Conservation (phyloP, 2,797 vertebrate species). For the Rachycentron canadum region DNA sequence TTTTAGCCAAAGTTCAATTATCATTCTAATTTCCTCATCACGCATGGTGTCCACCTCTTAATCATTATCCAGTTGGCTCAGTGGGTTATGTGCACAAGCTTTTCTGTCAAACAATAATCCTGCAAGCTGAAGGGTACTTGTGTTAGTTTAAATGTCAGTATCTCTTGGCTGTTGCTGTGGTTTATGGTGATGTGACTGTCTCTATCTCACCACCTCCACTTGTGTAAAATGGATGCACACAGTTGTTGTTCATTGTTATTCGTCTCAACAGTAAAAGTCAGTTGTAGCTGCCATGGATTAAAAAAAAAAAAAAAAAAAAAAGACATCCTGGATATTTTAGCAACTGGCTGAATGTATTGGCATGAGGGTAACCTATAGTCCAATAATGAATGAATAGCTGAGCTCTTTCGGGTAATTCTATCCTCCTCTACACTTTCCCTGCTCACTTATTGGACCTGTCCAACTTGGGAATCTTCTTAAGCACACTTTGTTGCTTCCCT, state of each 20-base stretch:
- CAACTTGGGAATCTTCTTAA: constrained; percentile 18
- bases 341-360: not conserved
- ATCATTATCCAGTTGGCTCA: constrained; percentile 27
- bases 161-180: constrained; percentile 42
- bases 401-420: constrained; percentile 5
- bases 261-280: constrained; percentile 33
- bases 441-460: constrained; percentile 4
- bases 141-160: constrained; percentile 36
- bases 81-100: constrained; percentile 19
- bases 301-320: not conserved
- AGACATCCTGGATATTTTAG: not conserved
- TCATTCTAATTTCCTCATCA: constrained; percentile 30
- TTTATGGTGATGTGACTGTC: constrained; percentile 21
- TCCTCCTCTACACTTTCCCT: not conserved
- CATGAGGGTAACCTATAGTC: not conserved
- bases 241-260: constrained; percentile 36
- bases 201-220: constrained; percentile 31
- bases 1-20: constrained; percentile 24
- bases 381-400: constrained; percentile 25
- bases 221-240: constrained; percentile 45
- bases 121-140: constrained; percentile 7
- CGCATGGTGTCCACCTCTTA: constrained; percentile 33
- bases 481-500: constrained; percentile 8
- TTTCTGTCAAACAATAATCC: constrained; percentile 20
- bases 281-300: constrained; percentile 11